Base-by-base conservation (phyloP, 1,140 invertebrate species). In the Lepidostoma basale region DNA sequence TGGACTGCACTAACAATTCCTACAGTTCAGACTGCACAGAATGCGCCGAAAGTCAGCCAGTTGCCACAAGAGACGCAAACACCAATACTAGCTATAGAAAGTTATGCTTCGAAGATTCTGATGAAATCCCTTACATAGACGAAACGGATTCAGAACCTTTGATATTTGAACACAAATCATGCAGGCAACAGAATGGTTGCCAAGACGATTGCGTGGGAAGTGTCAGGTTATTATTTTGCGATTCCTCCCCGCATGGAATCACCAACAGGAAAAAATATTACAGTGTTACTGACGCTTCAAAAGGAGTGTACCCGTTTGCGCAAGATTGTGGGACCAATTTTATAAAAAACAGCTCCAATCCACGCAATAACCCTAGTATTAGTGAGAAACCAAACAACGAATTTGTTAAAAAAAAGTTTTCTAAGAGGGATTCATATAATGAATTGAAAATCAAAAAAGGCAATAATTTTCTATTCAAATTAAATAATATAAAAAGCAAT, bases 81-180 rank as follows among this genome's bases (percentile, higher is more conserved):
- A 16, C 52, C 12, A 22, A 33, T 10, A 6, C 8, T 12, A n/a
- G 18, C 58, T 42, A 42, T 36, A n/a, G 66, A 65, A 42, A 54
- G 36, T 1, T 64, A 45, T 33, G 68, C 8, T 28, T 62, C 9
- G 52, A 69, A 20, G 68, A 73, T 12, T 60, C 26, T 20, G 68
- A 73, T 8, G 68, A 75, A n/a, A 83, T 83, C 62, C 82, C 82
- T 0, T 83, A 69, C 72, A 83, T 83, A 14, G 82, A 83, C 72
- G 82, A 81, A 64, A 79, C 79, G 0, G 77, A 78, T 68, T 81
- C 73, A 0, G 81, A 83, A 62, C 81, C 81, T 2, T 45, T 82
- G 9, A 83, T 83, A 74, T 78, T 78, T 64, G 81, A 83, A 73
- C 78, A 77, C 30, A 78, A 79, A 49, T 72, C 69, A 23, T 70